These are phyloP conservation scores for Apis dorsata DNA, from an alignment of 1,140 invertebrate species.

Conservation along the genomic window DNA sequence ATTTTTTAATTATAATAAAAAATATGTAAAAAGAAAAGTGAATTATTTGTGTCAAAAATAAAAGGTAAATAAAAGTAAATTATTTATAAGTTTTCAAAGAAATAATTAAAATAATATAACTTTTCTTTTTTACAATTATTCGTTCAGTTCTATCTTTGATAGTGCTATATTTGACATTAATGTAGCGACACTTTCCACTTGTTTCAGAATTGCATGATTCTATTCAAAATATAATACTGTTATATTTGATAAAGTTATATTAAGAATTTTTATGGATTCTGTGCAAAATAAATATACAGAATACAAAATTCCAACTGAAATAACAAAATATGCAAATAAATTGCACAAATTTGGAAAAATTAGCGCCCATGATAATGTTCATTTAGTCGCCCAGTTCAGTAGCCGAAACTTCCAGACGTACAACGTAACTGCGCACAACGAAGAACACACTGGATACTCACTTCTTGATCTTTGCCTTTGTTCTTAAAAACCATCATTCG, in stretches of 20 bases:
- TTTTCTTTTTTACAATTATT: neutral
- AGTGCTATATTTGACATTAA: slow-evolving; percentile 12
- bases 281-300: neutral
- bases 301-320: neutral
- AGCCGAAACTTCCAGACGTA: slow-evolving; percentile 16
- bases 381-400: slow-evolving; percentile 22
- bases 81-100: neutral
- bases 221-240: neutral
- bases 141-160: neutral
- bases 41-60: neutral
- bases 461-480: slow-evolving; percentile 98
- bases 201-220: neutral
- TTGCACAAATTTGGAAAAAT: slow-evolving; percentile 46
- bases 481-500: slow-evolving; percentile 97
- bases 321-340: slow-evolving; percentile 6
- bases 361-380: neutral
- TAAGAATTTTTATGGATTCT: neutral
- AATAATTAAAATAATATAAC: neutral
- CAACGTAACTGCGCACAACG: neutral
- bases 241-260: neutral
- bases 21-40: neutral
- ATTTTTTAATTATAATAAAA: neutral
- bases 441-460: slow-evolving; percentile 82
- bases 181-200: slow-evolving; percentile 7
- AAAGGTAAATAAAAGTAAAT: neutral